Conservation (phyloP, 92 coral and sea anemone genomes). For the Chrysogorgia sp. region DNA sequence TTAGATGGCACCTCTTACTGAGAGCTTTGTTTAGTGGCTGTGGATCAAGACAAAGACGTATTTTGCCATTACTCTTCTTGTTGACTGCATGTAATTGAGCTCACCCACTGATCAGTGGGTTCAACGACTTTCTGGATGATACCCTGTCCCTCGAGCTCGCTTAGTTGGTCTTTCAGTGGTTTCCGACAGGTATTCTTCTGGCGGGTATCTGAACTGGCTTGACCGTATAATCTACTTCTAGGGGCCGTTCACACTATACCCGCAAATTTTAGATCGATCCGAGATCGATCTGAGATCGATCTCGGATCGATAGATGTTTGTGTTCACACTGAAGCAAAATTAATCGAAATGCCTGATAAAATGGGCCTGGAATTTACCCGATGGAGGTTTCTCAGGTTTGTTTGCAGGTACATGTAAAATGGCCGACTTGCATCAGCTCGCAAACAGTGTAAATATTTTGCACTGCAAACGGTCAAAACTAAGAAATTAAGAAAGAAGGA, state of each 20-base stretch:
- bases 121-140: slow-evolving; percentile 7
- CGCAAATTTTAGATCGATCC: not conserved
- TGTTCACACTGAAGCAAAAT: no score
- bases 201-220: slow-evolving; percentile 16
- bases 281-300: no score
- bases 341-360: no score
- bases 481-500: no score
- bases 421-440: no score
- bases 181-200: slow-evolving; percentile 4
- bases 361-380: no score
- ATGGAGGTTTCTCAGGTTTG: no score
- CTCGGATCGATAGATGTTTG: no score
- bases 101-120: slow-evolving; percentile 40
- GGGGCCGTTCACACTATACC: not conserved
- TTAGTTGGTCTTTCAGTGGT: slow-evolving; percentile 9
- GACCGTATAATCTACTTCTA: slow-evolving; percentile 3
- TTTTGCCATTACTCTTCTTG: slow-evolving; percentile 8
- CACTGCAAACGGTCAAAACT: no score
- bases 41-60: slow-evolving; percentile 29
- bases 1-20: slow-evolving; percentile 9
- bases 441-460: no score
- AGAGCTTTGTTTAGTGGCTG: slow-evolving; percentile 33
- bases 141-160: slow-evolving; percentile 1
- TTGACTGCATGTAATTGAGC: slow-evolving; percentile 5
- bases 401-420: no score